Conservation (phyloP, 2,888 invertebrate genomes). For the Trisateles emortualis region DNA sequence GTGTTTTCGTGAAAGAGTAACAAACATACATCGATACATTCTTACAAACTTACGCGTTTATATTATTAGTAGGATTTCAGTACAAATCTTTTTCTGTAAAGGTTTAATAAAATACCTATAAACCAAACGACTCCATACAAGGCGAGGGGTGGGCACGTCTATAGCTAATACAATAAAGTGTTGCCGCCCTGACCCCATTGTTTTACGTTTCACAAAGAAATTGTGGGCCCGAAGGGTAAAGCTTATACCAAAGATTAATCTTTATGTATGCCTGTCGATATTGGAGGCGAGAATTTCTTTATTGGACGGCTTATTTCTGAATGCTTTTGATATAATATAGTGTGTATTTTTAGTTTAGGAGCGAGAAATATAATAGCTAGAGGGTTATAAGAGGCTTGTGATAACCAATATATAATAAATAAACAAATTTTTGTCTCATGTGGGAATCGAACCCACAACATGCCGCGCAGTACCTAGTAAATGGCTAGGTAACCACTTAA, state of each 20-base stretch:
- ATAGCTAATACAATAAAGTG: slow-evolving; percentile 48
- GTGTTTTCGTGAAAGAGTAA: too few species aligned
- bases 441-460: too few species aligned
- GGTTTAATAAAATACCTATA: background rate
- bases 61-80: too few species aligned
- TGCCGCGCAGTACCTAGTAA: too few species aligned
- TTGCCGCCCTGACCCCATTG: slow-evolving; percentile 52
- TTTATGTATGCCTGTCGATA: slow-evolving; percentile 10
- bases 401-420: too few species aligned
- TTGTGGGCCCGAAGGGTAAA: slow-evolving; percentile 7
- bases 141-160: slow-evolving; percentile 11
- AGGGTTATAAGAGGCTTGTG: too few species aligned
- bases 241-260: slow-evolving; percentile 27
- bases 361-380: too few species aligned
- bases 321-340: background rate
- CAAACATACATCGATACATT: too few species aligned
- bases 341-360: background rate
- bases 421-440: too few species aligned
- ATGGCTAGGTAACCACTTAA: too few species aligned
- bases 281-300: background rate
- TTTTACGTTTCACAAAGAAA: slow-evolving; percentile 35
- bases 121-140: slow-evolving; percentile 8
- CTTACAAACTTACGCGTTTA: too few species aligned
- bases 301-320: background rate
- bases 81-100: slow-evolving; percentile 1